A percentile compares a stretch with the other conserved stretches of the same genome.
Conservation (phyloP, 1,140 invertebrate species). For the Tetramorium parvispinum region DNA sequence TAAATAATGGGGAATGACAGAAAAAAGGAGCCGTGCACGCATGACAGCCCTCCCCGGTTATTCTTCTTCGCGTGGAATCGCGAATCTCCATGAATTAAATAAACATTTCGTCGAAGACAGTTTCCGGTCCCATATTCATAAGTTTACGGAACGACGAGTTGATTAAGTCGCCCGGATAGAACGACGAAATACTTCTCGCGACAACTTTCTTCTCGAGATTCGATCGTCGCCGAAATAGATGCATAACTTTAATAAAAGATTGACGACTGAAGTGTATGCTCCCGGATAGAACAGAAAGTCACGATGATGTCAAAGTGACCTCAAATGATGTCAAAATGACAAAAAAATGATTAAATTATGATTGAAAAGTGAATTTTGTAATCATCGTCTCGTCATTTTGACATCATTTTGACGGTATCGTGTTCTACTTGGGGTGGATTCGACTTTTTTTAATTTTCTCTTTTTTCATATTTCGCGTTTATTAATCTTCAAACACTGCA, state of each 20-base stretch:
- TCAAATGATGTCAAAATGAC: too few relatives aligned
- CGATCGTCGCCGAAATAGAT: neutral
- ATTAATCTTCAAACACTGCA: too few relatives aligned
- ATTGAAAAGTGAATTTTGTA: too few relatives aligned
- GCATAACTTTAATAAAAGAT: neutral
- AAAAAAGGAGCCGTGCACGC: neutral
- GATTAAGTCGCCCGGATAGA: constrained; percentile 58
- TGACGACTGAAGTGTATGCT: neutral
- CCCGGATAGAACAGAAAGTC: too few relatives aligned
- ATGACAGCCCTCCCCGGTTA: neutral
- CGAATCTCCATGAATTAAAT: constrained; percentile 74
- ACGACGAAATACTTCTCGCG: constrained; percentile 21
- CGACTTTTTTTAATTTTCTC: neutral
- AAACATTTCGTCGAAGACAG: constrained; percentile 63
- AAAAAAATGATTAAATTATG: too few relatives aligned
- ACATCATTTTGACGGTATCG: too few relatives aligned
- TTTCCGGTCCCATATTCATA: constrained; percentile 61
- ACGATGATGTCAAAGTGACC: too few relatives aligned
- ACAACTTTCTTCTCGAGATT: constrained; percentile 25
- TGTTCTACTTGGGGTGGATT: too few relatives aligned
- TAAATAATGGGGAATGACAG: constrained; percentile 33
- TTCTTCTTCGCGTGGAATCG: constrained; percentile 23
- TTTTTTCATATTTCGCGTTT: neutral
- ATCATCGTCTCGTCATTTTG: too few relatives aligned
- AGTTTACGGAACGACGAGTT: constrained; percentile 69